phyloP scores from a whole-genome alignment of 1,140 invertebrate species.

The Drosophila pallidifrons region DNA sequence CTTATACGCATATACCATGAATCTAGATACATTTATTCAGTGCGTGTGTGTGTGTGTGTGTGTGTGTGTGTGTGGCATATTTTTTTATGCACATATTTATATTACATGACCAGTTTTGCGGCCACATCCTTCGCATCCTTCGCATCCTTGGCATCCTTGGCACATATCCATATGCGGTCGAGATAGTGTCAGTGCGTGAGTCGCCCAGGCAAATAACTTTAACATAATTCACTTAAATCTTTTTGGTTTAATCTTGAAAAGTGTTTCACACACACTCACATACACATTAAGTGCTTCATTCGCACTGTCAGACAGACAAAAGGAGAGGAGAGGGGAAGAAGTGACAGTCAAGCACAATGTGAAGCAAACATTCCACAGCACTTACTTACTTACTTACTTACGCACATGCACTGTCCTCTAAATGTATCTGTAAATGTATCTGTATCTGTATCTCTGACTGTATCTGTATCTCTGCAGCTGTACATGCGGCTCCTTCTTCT shows the following conservation, averaged over 20 bases:
- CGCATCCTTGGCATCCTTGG: constrained; percentile 8
- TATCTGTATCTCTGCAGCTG: constrained; percentile 6
- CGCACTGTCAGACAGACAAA: constrained; percentile 18
- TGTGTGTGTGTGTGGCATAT: constrained; percentile 24
- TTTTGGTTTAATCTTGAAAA: constrained; percentile 83
- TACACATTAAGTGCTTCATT: constrained; percentile 25
- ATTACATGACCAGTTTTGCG: constrained; percentile 62
- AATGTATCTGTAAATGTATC: constrained; percentile 15
- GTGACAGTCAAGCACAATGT: constrained; percentile 39
- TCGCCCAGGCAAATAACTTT: constrained; percentile 71
- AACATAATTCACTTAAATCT: constrained; percentile 83
- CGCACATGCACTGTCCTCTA: constrained; percentile 10
- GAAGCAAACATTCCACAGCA: constrained; percentile 24
- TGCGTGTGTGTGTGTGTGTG: neutral
- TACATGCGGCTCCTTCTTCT: constrained; percentile 26
- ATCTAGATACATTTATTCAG: constrained; percentile 28
- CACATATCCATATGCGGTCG: constrained; percentile 13
- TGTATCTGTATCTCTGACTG: constrained; percentile 18
- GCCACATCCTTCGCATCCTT: constrained; percentile 24
- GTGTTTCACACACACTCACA: constrained; percentile 59
- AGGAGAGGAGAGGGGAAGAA: constrained; percentile 8
- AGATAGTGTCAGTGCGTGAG: constrained; percentile 67
- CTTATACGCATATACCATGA: neutral
- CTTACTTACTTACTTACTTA: constrained; percentile 19
- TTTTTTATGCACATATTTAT: constrained; percentile 75